Percentiles rank a stretch among this genome's conserved stretches.
These are phyloP conservation scores for Orestias chungarensis DNA, from an alignment of 2,797 vertebrate species.

Conservation along the genomic window DNA sequence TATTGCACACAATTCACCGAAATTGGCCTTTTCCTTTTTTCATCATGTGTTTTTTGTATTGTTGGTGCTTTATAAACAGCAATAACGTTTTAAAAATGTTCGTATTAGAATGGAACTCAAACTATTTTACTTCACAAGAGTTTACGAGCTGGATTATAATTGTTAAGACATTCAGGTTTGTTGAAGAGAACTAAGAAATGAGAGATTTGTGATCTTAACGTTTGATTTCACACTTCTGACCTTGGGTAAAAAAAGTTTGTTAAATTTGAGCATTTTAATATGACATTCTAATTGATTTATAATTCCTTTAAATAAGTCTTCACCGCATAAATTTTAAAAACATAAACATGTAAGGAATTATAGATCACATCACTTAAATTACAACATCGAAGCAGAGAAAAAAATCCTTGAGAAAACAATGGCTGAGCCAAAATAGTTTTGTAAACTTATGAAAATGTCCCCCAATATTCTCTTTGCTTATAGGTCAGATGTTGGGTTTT, in stretches of 20 bases:
- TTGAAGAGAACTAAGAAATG: too few species aligned
- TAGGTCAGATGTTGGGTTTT: slow-evolving; percentile 59
- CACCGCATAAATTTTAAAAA: neutral
- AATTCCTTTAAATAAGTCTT: neutral
- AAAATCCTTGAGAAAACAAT: slow-evolving; percentile 47
- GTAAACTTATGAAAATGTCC: slow-evolving; percentile 71
- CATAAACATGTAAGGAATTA: neutral
- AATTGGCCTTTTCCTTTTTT: neutral
- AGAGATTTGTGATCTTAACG: neutral
- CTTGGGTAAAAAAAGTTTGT: neutral
- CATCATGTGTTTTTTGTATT: neutral
- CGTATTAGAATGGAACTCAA: too few species aligned
- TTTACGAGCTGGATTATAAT: neutral
- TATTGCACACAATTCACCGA: neutral
- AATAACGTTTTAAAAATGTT: too few species aligned
- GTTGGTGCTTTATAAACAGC: neutral
- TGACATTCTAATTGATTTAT: neutral
- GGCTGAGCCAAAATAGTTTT: slow-evolving; percentile 41
- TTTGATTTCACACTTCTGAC: neutral
- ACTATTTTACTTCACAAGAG: too few species aligned
- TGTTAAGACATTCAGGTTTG: neutral
- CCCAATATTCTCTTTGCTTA: slow-evolving; percentile 56
- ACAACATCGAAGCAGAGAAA: slow-evolving; percentile 26
- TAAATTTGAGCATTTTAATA: neutral
- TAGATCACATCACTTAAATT: neutral